Base-by-base conservation (phyloP, 2,888 invertebrate species). In the Arge pagana region DNA sequence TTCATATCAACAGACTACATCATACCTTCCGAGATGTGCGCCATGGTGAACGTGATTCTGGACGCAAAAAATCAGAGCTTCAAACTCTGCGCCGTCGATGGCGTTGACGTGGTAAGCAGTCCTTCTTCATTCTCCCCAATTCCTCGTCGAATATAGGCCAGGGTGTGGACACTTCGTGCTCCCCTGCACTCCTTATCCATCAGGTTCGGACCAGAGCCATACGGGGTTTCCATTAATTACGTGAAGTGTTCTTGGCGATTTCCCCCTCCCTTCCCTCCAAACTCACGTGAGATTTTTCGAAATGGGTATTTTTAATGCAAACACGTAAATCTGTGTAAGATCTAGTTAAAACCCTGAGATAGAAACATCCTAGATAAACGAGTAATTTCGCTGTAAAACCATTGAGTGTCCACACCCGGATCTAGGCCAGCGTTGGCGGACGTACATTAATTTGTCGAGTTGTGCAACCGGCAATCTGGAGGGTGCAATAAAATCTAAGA, bases 11-110 rank as follows among this genome's bases (percentile, higher is more conserved):
- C 97, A 48, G 99, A 99, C 81, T 99, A 97, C 80, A 92, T 96
- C 67, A 86, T 98, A 65, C 97, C 96, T 3, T 90, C 94, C 23
- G 99, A 99, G 82, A 93, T 97, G 80, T 98, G 98, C 78, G 96
- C 96, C 21, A 98, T 98, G 98, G 93, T 98, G 69, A 99, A 99
- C 81, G 97, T 98, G 63, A 93, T 98, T 60, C 84, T 98, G 66
- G 97, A 98, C 78, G 94, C 96, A 59, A 96, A 96, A 82, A 94
- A 93, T 80, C 92, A 95, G 79, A 96, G 96, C 62, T 86, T 96
- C 76, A 96, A 96, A 79, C 83, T 97, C 57, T 97, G 96, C 78
- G 91, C 96, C 36, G 90, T 96, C 57, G 96, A 96, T 79, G 95
- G 94, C 56, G 92, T 94, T 63, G 95, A 96, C 80, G 88, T 95